Conservation (phyloP, 2,113 vertebrate genomes). For the Myodes glareolus region DNA sequence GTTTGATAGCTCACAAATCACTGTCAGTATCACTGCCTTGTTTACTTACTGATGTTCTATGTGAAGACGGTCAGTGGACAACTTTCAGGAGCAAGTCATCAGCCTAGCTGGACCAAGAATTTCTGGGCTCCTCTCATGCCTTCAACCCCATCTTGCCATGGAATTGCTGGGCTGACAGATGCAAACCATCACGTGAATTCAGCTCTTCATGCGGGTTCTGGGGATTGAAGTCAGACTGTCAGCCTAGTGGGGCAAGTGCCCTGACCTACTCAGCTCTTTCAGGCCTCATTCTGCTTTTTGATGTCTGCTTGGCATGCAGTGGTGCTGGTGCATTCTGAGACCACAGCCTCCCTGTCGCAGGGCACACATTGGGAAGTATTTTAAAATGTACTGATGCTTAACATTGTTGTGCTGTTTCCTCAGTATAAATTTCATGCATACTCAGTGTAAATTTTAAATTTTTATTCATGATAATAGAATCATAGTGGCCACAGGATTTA, state of each 20-base stretch:
- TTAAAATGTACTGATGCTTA: background rate
- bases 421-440: background rate
- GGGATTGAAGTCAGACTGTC: background rate
- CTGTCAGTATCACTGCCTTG: background rate
- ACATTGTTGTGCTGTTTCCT: background rate
- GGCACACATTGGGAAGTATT: background rate
- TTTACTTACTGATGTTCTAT: background rate
- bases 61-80: background rate
- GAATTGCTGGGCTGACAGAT: background rate
- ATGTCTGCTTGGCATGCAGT: background rate
- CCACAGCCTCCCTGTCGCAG: background rate
- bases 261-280: background rate
- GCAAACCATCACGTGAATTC: background rate
- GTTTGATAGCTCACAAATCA: background rate
- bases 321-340: background rate
- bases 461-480: background rate
- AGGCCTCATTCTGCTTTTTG: background rate
- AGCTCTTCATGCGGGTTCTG: background rate
- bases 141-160: background rate
- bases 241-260: background rate
- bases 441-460: background rate
- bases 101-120: background rate
- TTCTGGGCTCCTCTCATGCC: background rate
- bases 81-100: background rate
- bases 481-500: background rate